A percentile compares a stretch with the other conserved stretches of the same genome.
Conservation (phyloP, 2,797 vertebrate genomes). For the Steatocranus sp. region DNA sequence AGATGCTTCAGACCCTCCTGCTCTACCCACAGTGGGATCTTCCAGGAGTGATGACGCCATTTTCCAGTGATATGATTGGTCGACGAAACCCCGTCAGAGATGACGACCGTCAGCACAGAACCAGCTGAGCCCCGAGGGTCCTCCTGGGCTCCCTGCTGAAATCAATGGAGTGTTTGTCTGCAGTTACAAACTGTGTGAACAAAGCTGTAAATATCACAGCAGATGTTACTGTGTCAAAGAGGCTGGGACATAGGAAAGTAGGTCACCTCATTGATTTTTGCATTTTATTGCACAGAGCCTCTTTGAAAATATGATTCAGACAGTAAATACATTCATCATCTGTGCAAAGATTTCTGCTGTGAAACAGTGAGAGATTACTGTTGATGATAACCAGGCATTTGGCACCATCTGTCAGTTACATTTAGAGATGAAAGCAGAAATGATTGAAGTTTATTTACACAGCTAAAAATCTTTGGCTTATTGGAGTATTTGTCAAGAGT, state of each 20-base stretch:
- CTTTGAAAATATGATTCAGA: neutral
- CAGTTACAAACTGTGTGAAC: neutral
- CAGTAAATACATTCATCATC: neutral
- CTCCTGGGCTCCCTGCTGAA: neutral
- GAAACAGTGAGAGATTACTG: neutral
- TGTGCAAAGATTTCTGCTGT: neutral
- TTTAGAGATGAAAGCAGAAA: neutral
- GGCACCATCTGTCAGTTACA: neutral
- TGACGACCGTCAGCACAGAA: neutral
- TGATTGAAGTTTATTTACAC: neutral
- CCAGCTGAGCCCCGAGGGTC: neutral
- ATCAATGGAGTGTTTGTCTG: neutral
- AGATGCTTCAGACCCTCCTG: neutral
- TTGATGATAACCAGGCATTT: fast-evolving
- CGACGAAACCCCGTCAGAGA: neutral
- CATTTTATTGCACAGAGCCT: neutral
- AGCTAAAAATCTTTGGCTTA: neutral
- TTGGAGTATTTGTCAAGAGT: neutral
- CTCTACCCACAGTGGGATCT: neutral
- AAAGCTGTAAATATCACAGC: neutral
- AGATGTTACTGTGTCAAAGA: neutral
- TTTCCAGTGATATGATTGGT: neutral
- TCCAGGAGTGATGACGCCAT: neutral
- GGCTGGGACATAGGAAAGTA: neutral
- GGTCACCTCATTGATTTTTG: neutral